Evolutionary conservation across 92 coral and sea anemone genomes (phyloP).

Genomic region (Plumapathes pennacea): DNA sequence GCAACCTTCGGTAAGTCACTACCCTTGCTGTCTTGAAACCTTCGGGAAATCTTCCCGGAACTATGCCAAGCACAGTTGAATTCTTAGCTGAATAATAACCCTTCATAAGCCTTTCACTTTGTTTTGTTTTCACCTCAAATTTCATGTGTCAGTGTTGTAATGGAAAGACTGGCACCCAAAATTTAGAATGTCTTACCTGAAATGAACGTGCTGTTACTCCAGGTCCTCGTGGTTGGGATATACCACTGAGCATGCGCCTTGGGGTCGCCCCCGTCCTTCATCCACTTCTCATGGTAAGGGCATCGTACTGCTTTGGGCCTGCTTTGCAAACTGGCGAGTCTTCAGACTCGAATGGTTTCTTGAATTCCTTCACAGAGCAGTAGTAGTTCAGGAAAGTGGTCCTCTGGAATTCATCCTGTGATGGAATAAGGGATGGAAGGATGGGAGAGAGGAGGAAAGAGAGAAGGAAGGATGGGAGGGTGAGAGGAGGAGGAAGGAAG

Average conservation of each 20-base stretch:
- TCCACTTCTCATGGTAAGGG: constrained; percentile 65
- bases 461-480: neutral
- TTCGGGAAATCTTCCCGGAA: too few relatives aligned
- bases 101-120: too few relatives aligned
- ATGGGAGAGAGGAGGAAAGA: neutral
- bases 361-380: constrained; percentile 69
- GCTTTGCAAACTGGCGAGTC: constrained; percentile 64
- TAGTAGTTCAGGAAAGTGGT: constrained; percentile 66
- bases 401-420: constrained; percentile 61
- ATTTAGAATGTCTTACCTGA: constrained; percentile 39
- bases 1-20: too few relatives aligned
- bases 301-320: constrained; percentile 64
- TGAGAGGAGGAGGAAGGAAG: neutral
- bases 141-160: too few relatives aligned
- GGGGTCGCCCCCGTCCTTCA: constrained; percentile 65
- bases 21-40: too few relatives aligned
- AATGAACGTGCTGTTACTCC: constrained; percentile 69
- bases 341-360: constrained; percentile 54
- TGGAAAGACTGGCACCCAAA: too few relatives aligned
- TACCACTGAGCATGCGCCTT: constrained; percentile 64
- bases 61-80: too few relatives aligned
- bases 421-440: neutral
- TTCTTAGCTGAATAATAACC: too few relatives aligned
- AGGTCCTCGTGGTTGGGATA: constrained; percentile 63
- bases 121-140: too few relatives aligned